phyloP scores from a whole-genome alignment of 2,888 invertebrate species.

The Steinernema scapterisci region DNA sequence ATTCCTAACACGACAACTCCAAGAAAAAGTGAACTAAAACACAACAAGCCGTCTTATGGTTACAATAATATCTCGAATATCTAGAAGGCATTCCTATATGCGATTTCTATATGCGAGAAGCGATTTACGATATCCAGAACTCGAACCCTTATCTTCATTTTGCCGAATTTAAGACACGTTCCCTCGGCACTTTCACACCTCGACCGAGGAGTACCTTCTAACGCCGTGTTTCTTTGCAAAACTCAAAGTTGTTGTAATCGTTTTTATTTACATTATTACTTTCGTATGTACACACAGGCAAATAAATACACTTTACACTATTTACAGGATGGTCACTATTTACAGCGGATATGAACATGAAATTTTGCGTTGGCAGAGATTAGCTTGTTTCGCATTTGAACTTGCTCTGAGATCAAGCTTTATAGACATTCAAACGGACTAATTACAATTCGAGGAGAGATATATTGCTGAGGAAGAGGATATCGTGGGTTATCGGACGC shows the following conservation, averaged over 20 bases:
- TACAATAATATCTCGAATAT: not conserved
- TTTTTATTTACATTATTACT: slow-evolving; percentile 15
- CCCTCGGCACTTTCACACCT: no score
- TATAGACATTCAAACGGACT: slow-evolving; percentile 5
- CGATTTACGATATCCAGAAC: no score
- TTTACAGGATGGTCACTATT: slow-evolving; percentile 9
- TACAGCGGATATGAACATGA: slow-evolving; percentile 14
- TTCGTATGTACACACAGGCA: not conserved
- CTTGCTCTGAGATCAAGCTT: slow-evolving; percentile 1
- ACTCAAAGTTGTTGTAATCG: not conserved
- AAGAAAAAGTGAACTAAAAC: no score
- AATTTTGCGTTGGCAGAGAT: slow-evolving; percentile 10
- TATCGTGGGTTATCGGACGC: not conserved
- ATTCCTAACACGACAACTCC: no score
- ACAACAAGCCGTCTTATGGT: not conserved
- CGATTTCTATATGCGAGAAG: no score
- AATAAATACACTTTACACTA: slow-evolving; percentile 26
- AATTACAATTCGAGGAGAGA: not conserved
- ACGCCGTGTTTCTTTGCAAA: not conserved
- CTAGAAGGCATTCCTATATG: no score
- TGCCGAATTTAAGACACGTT: not conserved
- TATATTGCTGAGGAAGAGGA: slow-evolving; percentile 5
- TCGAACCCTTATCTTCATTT: not conserved
- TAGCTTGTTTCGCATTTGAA: slow-evolving; percentile 8
- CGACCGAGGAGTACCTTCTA: not conserved